Percentiles rank a stretch among this genome's conserved stretches.
Evolutionary conservation across 1,140 invertebrate species (phyloP).

Genomic region (Brachionus koreanus): DNA sequence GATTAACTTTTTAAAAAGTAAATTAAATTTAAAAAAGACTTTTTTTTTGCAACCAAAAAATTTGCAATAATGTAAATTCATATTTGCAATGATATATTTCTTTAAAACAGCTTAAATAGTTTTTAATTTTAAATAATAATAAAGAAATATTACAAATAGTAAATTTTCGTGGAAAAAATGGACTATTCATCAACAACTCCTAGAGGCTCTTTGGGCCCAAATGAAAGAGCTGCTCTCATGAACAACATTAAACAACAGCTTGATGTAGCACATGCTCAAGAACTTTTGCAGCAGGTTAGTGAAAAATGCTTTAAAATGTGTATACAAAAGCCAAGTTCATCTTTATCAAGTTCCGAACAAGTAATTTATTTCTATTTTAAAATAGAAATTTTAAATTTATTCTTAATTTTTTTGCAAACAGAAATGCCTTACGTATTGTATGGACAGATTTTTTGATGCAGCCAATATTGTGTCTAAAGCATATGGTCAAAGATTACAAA

Average conservation of each 20-base stretch:
- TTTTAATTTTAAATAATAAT: neutral
- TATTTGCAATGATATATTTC: neutral
- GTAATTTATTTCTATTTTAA: conserved; percentile 58
- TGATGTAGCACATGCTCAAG: conserved; percentile 86
- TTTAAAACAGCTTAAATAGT: neutral
- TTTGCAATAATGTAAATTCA: neutral
- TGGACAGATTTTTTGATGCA: conserved; percentile 94
- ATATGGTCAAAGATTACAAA: conserved; percentile 74
- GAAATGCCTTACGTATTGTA: conserved; percentile 95
- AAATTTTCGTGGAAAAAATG: neutral
- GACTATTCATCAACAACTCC: conserved; percentile 6
- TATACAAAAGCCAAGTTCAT: conserved; percentile 80
- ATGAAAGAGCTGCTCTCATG: conserved; percentile 64
- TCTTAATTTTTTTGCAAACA: conserved; percentile 58
- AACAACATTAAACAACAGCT: conserved; percentile 93
- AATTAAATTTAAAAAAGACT: neutral
- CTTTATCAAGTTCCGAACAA: conserved; percentile 83
- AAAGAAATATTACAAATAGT: conserved; percentile 22
- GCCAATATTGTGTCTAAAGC: conserved; percentile 82
- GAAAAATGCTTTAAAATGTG: conserved; percentile 96
- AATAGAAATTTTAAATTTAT: neutral
- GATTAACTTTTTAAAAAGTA: too few relatives aligned
- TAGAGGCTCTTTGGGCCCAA: conserved; percentile 9
- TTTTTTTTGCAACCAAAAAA: neutral
- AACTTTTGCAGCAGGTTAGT: conserved; percentile 82